Base-by-base conservation (phyloP, 2,888 invertebrate genomes). In the Adela reaumurella region DNA sequence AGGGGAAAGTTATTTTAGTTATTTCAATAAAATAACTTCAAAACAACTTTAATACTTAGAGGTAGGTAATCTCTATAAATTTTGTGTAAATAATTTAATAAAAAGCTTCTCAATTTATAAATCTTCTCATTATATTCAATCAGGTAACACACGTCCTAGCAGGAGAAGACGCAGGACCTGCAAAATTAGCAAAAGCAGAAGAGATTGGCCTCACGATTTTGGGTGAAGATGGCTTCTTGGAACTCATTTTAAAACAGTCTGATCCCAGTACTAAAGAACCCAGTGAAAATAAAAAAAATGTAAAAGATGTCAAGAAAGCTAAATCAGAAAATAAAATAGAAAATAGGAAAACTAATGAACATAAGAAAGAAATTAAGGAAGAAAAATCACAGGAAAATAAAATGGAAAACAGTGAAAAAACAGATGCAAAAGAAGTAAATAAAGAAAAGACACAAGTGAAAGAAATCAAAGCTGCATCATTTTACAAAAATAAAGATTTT, bases 111-210 rank as follows among this genome's bases (percentile, higher is more conserved):
- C n/a, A n/a, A n/a, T n/a, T n/a, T n/a, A n/a, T n/a, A n/a, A n/a
- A n/a, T n/a, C n/a, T n/a, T n/a, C n/a, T n/a, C n/a, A n/a, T n/a
- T n/a, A n/a, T n/a, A n/a, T n/a, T n/a, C n/a, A n/a, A n/a, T n/a
- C 48, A 80, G 80, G 83, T 92, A 6, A 86, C 86, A 57, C 95
- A 92, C 66, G 65, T 97, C 2, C 77, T 97, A 18, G 84, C 88
- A 2, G 97, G 97, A 0, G 88, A 92, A 47, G 92, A 95, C 47
- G 82, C 93, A 1, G 97, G 96, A 0, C 90, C 89, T 6, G 82
- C 89, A 3, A 97, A 97, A 80, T 64, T 92, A 43, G 83, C 83
- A 0, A 94, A 93, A 69, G 89, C 90, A 0, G 74, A 83, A 59
- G 83, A 81, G 54, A 74, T 89, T 19, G 84, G 85, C 16, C 86